These are phyloP conservation scores for Phytoseiulus persimilis DNA, from an alignment of 2,888 invertebrate species.

Conservation along the genomic window DNA sequence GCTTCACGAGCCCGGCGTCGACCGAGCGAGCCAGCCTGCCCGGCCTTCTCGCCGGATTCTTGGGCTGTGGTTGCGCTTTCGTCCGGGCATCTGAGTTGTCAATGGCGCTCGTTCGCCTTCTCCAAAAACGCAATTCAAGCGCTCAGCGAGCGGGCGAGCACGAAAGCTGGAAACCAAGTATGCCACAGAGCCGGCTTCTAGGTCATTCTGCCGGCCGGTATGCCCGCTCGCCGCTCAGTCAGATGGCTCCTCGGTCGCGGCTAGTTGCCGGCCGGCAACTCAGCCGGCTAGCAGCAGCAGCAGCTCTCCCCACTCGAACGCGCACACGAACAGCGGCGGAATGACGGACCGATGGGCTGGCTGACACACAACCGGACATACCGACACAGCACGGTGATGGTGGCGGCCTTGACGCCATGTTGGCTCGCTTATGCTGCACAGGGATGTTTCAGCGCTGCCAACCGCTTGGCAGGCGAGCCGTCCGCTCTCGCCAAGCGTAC, in stretches of 20 bases:
- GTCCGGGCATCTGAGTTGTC: too few species aligned
- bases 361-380: background rate
- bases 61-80: too few species aligned
- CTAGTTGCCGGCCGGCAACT: background rate
- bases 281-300: background rate
- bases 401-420: constrained; percentile 5
- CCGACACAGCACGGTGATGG: background rate
- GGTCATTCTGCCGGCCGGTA: background rate
- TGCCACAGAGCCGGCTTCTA: background rate
- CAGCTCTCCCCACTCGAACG: background rate
- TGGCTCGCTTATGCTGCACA: background rate
- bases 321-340: background rate
- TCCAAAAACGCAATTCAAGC: background rate
- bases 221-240: background rate
- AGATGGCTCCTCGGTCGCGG: background rate
- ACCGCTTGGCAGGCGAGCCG: too few species aligned
- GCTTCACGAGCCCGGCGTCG: too few species aligned
- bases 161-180: background rate
- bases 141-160: background rate
- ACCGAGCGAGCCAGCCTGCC: background rate
- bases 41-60: background rate
- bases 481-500: too few species aligned
- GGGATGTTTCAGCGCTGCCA: background rate
- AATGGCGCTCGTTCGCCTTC: background rate
- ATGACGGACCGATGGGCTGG: background rate